Percentiles rank a stretch among this genome's conserved stretches.
Evolutionary conservation across 2,113 vertebrate genomes (phyloP).

Genomic region (Cyprinodon brontotheroides): DNA sequence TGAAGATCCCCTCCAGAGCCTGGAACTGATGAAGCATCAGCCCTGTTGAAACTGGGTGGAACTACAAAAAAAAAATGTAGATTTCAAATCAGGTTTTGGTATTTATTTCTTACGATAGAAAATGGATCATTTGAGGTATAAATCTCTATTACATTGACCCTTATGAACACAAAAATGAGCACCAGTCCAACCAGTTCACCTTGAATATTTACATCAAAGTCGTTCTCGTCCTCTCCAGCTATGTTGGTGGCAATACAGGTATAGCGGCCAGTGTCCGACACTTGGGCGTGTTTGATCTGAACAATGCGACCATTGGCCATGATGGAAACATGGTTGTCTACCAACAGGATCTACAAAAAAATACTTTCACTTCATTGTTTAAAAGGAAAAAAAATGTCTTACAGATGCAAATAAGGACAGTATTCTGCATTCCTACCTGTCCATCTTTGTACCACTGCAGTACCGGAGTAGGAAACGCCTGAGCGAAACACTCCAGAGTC

Average conservation of each 20-base stretch:
- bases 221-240: conserved; percentile 95
- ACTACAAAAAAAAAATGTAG: conserved; percentile 72
- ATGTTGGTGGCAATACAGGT: conserved; percentile 93
- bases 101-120: not conserved
- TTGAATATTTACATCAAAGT: conserved; percentile 99
- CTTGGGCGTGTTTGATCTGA: conserved; percentile 86
- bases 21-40: conserved; percentile 58
- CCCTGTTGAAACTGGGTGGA: conserved; percentile 90
- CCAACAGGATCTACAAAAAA: conserved; percentile 80
- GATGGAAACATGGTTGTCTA: conserved; percentile 82
- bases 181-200: conserved; percentile 83
- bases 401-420: accelerated
- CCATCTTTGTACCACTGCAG: conserved; percentile 97
- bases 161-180: conserved; percentile 35
- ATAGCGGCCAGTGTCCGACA: conserved; percentile 94
- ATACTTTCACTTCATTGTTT: not conserved
- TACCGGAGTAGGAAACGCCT: conserved; percentile 85
- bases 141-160: conserved; percentile 3
- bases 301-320: conserved; percentile 84
- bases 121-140: not conserved
- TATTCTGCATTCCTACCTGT: conserved; percentile 78
- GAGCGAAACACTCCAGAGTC: conserved; percentile 89
- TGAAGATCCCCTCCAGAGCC: conserved; percentile 76
- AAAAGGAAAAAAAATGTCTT: not conserved
- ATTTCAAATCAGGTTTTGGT: not conserved